phyloP scores from a whole-genome alignment of 2,888 invertebrate genomes.

The Calameuta pallipes region DNA sequence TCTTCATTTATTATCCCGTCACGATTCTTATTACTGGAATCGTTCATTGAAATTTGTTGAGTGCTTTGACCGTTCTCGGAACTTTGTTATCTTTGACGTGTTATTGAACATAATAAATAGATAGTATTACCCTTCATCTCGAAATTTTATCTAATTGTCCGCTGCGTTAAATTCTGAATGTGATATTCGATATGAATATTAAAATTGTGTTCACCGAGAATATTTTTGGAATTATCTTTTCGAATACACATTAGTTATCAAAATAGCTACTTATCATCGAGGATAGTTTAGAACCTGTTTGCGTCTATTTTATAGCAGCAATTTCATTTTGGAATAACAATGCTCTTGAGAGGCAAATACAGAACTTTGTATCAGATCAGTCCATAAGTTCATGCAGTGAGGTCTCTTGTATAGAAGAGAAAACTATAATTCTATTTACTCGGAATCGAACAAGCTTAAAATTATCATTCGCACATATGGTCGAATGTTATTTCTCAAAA shows the following conservation, averaged over 20 bases:
- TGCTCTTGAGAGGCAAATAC: background rate
- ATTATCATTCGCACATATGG: no score
- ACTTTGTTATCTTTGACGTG: background rate
- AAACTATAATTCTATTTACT: no score
- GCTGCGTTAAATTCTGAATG: background rate
- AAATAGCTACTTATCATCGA: background rate
- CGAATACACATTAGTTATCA: background rate
- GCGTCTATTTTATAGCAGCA: no score
- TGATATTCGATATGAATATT: background rate
- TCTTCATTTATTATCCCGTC: background rate
- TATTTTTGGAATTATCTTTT: background rate
- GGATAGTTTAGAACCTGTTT: no score
- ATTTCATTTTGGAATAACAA: background rate
- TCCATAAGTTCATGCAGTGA: no score
- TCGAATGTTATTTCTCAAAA: no score
- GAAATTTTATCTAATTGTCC: background rate
- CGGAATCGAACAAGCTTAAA: no score
- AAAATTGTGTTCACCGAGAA: background rate
- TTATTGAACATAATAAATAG: background rate
- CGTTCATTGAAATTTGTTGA: background rate
- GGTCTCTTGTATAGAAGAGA: no score
- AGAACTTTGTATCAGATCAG: background rate
- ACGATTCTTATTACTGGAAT: background rate
- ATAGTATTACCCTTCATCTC: background rate
- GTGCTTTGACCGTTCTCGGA: background rate